Evolutionary conservation across 2,888 invertebrate species (phyloP), one percentile per base, ranked within the genome.

Genomic region (Macaria liturata): DNA sequence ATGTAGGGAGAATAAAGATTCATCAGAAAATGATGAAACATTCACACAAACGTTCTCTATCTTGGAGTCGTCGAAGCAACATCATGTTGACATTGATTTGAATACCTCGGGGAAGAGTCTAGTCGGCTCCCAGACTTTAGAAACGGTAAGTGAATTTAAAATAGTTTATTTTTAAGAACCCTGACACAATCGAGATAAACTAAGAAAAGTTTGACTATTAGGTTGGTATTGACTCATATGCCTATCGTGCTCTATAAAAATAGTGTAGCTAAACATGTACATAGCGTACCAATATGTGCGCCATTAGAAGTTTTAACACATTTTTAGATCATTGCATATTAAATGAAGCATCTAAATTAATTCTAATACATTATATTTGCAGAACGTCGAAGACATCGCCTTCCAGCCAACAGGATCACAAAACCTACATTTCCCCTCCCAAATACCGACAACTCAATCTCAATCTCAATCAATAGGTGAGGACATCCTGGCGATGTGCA

Each of bases 401-500:
- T 88, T 94, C 56, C 94, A 93, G 71, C 93, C 94, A 3, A 91
- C 66, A n/a, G 78, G 82, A 45, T 75, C 85, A 0, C 80, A 87
- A 71, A 79, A 75, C 75, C 66, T 95, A 93, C 79, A 83, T 75
- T 66, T 95, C 93, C 79, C 84, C 74, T 57, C 86, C 75, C 64
- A 92, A 80, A 66, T 75, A 47, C 66, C 71, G 59, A 64, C 71
- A 43, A 65, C 75, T 4, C 83, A 72, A 3, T 79, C 87, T 8
- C 78, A 84, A 52, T 83, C 86, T 3, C 82, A 80, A 68, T 73
- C 81, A 50, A 77, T 92, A 49, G 92, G 93, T 43, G 92, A 91
- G 59, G 92, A 93, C 67, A 71, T 94, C 4, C 68, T 93, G 46
- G 92, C 84, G 4, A 71, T 94, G 9, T 94, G 94, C 67, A 94